Base-by-base conservation (phyloP, 2,888 invertebrate genomes). In the Malacosoma neustria region DNA sequence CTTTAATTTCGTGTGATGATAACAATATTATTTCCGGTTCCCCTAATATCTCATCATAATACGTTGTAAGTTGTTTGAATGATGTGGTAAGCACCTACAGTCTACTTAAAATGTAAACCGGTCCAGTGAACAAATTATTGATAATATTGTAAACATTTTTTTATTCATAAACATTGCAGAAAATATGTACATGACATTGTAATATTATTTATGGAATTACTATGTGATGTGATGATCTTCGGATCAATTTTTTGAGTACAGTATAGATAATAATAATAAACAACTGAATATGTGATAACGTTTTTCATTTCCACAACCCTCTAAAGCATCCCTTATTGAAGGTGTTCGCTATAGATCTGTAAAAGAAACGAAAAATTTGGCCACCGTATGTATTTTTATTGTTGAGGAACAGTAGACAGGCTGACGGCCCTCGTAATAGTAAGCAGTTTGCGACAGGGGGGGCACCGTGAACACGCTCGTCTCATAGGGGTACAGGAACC, bases 231-330 rank as follows among this genome's bases (percentile, higher is more conserved):
- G 89, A 89, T 88, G 89, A 89, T 89, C 89, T 85, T 85, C 85
- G 88, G 89, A 90, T 89, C 90, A 88, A 89, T 90, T 89, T n/a
- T n/a, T 89, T 89, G 89, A 90, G 89, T 90, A 90, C 89, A 90
- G 89, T 89, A 89, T 89, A 89, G 89, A 89, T 89, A 90, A 90
- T 90, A 90, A 89, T 89, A 90, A 90, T 90, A 90, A 90, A 90
- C 89, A 86, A 87, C 85, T 87, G 88, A 90, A 89, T 89, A 89
- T 90, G 89, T 90, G 85, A 87, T 71, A 44, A 59, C 64, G 53
- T 49, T 57, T 79, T 81, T 79, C 52, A 68, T 72, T 77, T 69
- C 47, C 22, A 29, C 3, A 33, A 7, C 13, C 14, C 7, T 13
- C 13, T 35, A 7, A 30, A 14, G 5, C 2, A 30, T 6, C 32